These are phyloP conservation scores for Spodoptera littoralis DNA, from an alignment of 2,888 invertebrate genomes.

Conservation along the genomic window DNA sequence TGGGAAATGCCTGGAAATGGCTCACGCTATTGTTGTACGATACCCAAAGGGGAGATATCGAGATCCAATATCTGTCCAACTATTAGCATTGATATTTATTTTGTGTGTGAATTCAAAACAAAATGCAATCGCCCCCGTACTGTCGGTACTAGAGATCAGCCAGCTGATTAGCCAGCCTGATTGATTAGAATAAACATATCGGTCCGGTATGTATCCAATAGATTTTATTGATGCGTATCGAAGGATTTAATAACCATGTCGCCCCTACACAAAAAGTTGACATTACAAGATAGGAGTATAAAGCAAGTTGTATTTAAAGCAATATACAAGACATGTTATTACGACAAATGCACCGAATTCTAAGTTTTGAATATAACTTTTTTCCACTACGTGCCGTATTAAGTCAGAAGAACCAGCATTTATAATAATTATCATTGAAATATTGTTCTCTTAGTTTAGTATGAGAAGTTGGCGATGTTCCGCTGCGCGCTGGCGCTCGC, in stretches of 20 bases:
- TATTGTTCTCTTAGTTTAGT: conserved; percentile 62
- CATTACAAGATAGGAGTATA: conserved; percentile 21
- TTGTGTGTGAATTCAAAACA: conserved; percentile 81
- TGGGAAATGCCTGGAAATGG: conserved; percentile 86
- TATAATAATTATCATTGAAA: conserved; percentile 56
- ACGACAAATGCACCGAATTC: neutral
- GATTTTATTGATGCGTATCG: conserved; percentile 45
- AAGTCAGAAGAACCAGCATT: conserved; percentile 40
- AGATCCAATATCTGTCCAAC: conserved; percentile 76
- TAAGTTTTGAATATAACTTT: neutral
- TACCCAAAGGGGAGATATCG: conserved; percentile 81
- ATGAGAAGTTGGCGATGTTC: conserved; percentile 60
- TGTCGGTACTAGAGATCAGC: conserved; percentile 52
- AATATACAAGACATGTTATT: neutral
- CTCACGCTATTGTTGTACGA: conserved; percentile 82
- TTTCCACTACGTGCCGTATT: conserved; percentile 17
- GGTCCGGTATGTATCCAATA: conserved; percentile 23
- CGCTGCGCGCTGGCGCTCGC: conserved; percentile 29
- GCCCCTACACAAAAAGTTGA: conserved; percentile 8
- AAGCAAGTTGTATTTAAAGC: conserved; percentile 6
- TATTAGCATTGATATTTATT: conserved; percentile 83
- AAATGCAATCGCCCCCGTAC: conserved; percentile 60
- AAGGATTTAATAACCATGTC: conserved; percentile 31
- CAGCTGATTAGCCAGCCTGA: conserved; percentile 47
- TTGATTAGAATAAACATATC: conserved; percentile 53